Evolutionary conservation across 1,140 invertebrate species (phyloP).

Genomic region (Caenorhabditis briggsae): DNA sequence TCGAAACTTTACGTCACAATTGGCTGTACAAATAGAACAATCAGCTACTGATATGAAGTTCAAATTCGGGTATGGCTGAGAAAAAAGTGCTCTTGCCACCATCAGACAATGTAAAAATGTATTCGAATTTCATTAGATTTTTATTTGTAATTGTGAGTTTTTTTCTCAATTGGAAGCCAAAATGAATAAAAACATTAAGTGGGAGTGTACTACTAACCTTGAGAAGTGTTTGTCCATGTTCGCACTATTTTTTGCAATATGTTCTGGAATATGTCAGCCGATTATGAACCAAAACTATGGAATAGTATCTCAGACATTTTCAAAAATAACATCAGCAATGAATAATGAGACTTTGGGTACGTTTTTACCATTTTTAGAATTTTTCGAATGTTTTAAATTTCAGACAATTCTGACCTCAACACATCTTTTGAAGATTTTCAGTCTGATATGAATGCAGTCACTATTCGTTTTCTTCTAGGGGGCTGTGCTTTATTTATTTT

Average conservation of each 20-base stretch:
- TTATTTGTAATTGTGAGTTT: background rate
- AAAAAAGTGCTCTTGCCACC: background rate
- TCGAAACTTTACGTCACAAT: too few species aligned
- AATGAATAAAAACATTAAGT: too few species aligned
- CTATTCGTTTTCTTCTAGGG: background rate
- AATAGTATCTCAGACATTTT: constrained; percentile 57
- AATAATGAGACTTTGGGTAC: constrained; percentile 52
- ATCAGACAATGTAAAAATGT: background rate
- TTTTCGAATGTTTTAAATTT: constrained; percentile 48
- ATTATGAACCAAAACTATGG: constrained; percentile 70
- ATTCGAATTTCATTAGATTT: background rate
- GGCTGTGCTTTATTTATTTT: background rate
- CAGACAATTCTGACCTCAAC: constrained; percentile 58
- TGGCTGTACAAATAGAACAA: too few species aligned
- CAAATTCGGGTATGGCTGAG: too few species aligned
- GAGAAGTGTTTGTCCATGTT: constrained; percentile 68
- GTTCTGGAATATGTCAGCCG: constrained; percentile 67
- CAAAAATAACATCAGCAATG: constrained; percentile 64
- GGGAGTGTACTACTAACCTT: constrained; percentile 65
- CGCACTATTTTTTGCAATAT: constrained; percentile 62
- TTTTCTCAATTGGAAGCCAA: background rate
- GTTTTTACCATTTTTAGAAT: background rate
- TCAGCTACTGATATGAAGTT: too few species aligned
- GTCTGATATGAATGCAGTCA: constrained; percentile 18
- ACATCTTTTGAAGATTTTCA: constrained; percentile 66